phyloP scores from a whole-genome alignment of 2,797 vertebrate species.

The Sebastes melanostomus region DNA sequence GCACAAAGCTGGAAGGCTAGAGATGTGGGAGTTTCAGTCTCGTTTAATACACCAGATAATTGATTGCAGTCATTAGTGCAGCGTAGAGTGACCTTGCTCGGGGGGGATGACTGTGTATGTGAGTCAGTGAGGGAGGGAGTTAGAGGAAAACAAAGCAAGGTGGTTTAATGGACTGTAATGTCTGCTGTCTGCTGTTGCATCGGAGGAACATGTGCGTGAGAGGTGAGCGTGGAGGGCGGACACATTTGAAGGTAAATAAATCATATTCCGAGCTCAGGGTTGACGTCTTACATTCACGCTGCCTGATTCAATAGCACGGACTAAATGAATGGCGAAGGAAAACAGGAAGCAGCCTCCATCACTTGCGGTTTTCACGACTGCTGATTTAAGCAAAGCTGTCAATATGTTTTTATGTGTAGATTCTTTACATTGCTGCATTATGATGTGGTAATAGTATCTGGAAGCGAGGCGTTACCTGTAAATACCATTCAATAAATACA shows the following conservation, averaged over 20 bases:
- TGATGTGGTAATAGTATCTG: constrained; percentile 21
- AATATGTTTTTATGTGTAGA: neutral
- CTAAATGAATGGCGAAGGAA: constrained; percentile 52
- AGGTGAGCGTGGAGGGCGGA: constrained; percentile 3
- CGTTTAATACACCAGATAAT: constrained; percentile 60
- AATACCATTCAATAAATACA: constrained; percentile 13
- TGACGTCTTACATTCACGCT: constrained; percentile 54
- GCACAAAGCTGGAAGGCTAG: constrained; percentile 30
- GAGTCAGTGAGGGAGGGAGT: constrained; percentile 15
- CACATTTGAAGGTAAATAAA: constrained; percentile 61
- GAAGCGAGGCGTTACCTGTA: constrained; percentile 21
- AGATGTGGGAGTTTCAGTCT: constrained; percentile 51
- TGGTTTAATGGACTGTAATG: constrained; percentile 21
- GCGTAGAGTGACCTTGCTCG: constrained; percentile 63
- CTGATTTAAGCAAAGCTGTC: constrained; percentile 51
- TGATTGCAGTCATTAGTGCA: constrained; percentile 71
- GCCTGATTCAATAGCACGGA: constrained; percentile 41
- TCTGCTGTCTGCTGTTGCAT: neutral
- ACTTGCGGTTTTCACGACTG: constrained; percentile 14
- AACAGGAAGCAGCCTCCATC: constrained; percentile 28
- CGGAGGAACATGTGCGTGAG: neutral
- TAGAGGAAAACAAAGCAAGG: neutral
- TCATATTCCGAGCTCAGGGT: constrained; percentile 34
- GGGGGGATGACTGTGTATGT: neutral
- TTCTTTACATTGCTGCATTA: constrained; percentile 18